Evolutionary conservation across 2,888 invertebrate species (phyloP).

Genomic region (Eubasilissa splendida): DNA sequence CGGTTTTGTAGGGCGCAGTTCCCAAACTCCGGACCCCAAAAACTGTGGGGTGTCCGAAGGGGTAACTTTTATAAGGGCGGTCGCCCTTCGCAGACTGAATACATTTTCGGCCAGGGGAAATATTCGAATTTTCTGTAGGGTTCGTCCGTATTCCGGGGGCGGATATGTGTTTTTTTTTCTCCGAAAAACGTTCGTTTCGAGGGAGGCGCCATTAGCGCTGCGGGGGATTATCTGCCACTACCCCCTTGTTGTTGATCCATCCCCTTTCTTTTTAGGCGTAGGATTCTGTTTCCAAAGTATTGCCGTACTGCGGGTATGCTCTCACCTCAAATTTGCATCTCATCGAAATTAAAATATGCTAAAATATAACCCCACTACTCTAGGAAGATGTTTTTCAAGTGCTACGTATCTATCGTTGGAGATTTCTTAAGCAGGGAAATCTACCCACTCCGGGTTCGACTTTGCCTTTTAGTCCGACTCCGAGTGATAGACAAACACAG

Average conservation of each 20-base stretch:
- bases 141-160: neutral
- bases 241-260: conserved; percentile 19
- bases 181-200: conserved; percentile 14
- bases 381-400: too few relatives aligned
- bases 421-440: too few relatives aligned
- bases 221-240: conserved; percentile 25
- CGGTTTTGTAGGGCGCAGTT: conserved; percentile 32
- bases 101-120: conserved; percentile 29
- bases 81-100: conserved; percentile 28
- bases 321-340: conserved; percentile 8
- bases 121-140: conserved; percentile 30
- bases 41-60: conserved; percentile 28
- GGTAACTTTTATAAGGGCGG: neutral
- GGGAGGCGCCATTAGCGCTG: conserved; percentile 12
- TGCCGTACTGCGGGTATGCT: conserved; percentile 5
- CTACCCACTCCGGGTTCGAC: too few relatives aligned
- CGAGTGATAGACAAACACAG: too few relatives aligned
- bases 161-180: conserved; percentile 4
- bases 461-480: too few relatives aligned
- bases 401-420: too few relatives aligned
- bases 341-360: too few relatives aligned
- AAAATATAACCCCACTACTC: too few relatives aligned
- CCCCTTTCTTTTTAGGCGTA: conserved; percentile 5
- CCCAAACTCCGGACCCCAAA: conserved; percentile 20
- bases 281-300: conserved; percentile 22